phyloP scores from a whole-genome alignment of 2,888 invertebrate genomes.

The Trissolcus brochymenae region DNA sequence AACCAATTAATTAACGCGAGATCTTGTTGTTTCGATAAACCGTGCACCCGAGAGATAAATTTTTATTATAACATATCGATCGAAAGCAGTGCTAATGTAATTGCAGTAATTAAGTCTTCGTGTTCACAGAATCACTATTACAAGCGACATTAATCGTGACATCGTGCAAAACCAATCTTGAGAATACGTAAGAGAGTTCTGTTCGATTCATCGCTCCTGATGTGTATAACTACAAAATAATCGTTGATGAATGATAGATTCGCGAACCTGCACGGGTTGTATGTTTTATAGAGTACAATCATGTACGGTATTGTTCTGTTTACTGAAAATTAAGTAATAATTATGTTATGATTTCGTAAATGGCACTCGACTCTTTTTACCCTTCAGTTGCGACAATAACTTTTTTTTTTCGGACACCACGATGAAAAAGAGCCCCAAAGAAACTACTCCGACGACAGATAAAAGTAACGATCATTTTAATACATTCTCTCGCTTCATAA shows the following conservation, averaged over 20 bases:
- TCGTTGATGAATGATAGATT: too few species aligned
- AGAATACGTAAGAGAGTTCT: constrained; percentile 19
- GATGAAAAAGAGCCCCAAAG: constrained; percentile 24
- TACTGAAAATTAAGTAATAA: constrained; percentile 3
- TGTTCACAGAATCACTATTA: constrained; percentile 31
- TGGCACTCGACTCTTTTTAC: constrained; percentile 26
- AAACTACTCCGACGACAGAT: constrained; percentile 26
- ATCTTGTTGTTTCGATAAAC: too few species aligned
- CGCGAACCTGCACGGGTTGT: too few species aligned
- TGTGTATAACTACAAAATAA: too few species aligned
- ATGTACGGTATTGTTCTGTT: too few species aligned
- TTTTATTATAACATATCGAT: too few species aligned
- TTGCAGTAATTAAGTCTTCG: constrained; percentile 20
- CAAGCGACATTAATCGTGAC: constrained; percentile 26
- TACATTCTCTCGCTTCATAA: constrained; percentile 30
- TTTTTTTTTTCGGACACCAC: constrained; percentile 17
- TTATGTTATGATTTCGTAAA: constrained; percentile 26
- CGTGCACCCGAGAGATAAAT: too few species aligned
- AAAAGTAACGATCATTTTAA: constrained; percentile 25
- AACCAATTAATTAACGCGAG: too few species aligned
- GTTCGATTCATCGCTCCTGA: too few species aligned
- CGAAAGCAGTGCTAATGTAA: background rate
- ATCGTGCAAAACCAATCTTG: constrained; percentile 25
- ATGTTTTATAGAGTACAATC: too few species aligned
- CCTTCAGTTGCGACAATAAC: constrained; percentile 14